These are phyloP conservation scores for Chaetura pelagica DNA, from an alignment of 2,113 vertebrate genomes.

Conservation along the genomic window DNA sequence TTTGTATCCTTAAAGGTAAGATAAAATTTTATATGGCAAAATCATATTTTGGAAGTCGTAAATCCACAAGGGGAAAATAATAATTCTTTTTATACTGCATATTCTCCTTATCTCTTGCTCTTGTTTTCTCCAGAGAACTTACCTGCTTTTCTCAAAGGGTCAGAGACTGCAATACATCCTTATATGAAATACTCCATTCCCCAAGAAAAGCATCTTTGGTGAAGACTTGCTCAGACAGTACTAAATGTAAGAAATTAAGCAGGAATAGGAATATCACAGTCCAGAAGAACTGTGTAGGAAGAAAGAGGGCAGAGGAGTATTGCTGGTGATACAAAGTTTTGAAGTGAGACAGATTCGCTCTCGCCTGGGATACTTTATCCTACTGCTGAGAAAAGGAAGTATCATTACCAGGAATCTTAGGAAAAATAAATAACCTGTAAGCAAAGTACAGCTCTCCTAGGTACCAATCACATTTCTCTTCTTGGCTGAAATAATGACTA, in stretches of 20 bases:
- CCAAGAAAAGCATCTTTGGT: neutral
- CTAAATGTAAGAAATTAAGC: neutral
- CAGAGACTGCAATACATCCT: neutral
- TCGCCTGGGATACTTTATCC: neutral
- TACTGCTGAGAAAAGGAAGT: neutral
- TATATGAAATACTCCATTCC: neutral
- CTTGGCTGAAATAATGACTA: neutral
- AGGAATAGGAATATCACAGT: neutral
- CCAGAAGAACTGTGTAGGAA: neutral
- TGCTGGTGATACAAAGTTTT: neutral
- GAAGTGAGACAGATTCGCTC: neutral
- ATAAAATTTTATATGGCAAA: neutral
- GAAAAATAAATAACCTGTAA: neutral
- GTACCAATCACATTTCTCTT: neutral
- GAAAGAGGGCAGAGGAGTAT: neutral
- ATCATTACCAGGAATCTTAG: neutral
- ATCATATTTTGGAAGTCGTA: neutral
- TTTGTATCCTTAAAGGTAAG: neutral
- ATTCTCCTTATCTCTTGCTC: neutral
- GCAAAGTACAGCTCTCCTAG: neutral
- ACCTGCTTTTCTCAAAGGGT: neutral
- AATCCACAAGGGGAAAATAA: neutral
- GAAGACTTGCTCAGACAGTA: neutral
- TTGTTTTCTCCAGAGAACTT: neutral
- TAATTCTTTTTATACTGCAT: neutral